phyloP scores from a whole-genome alignment of 2,113 vertebrate genomes.

The Triplophysa rosa region DNA sequence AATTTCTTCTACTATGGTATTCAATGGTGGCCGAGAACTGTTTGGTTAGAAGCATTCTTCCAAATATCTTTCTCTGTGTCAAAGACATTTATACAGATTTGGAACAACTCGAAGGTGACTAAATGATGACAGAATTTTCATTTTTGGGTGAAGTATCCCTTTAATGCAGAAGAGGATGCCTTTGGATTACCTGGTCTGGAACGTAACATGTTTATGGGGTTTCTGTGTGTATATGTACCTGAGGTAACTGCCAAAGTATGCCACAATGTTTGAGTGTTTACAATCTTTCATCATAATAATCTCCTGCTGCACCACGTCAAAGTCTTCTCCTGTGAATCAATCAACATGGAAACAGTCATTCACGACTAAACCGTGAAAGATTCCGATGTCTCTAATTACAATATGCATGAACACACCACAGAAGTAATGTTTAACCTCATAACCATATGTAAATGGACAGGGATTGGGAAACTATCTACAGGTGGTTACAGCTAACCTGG shows the following conservation, averaged over 20 bases:
- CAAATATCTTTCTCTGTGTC: too few species aligned
- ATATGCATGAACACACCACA: slow-evolving; percentile 13
- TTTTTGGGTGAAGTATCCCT: too few species aligned
- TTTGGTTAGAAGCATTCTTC: too few species aligned
- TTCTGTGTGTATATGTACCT: slow-evolving; percentile 71
- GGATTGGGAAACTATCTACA: background rate
- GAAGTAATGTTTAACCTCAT: slow-evolving; percentile 12
- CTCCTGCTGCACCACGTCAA: slow-evolving; percentile 99
- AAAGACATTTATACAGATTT: too few species aligned
- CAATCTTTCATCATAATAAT: slow-evolving; percentile 99
- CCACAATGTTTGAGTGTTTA: slow-evolving; percentile 98
- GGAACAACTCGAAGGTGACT: too few species aligned
- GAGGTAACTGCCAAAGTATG: slow-evolving; percentile 99
- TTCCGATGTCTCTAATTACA: background rate
- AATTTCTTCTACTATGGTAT: too few species aligned
- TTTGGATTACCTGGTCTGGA: too few species aligned
- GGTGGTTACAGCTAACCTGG: slow-evolving; percentile 80
- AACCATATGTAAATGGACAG: background rate
- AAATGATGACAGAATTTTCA: too few species aligned
- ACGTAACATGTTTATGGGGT: too few species aligned
- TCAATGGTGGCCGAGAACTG: too few species aligned
- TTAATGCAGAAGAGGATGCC: too few species aligned
- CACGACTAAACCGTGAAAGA: background rate
- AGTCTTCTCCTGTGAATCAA: slow-evolving; percentile 89
- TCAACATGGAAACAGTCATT: slow-evolving; percentile 5